phyloP scores from a whole-genome alignment of 2,113 vertebrate genomes.

The Limnothrissa miodon region DNA sequence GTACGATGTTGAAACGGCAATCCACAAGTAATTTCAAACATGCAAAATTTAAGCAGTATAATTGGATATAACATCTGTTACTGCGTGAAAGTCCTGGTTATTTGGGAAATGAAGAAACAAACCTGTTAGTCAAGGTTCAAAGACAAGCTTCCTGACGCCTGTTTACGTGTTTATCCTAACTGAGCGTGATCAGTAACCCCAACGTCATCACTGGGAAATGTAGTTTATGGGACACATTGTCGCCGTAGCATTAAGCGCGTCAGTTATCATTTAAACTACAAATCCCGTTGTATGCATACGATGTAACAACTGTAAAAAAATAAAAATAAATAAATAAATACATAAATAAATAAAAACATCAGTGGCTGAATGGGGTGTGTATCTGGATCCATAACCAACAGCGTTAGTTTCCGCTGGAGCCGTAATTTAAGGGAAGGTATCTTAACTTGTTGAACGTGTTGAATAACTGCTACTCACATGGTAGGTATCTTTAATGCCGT shows the following conservation, averaged over 20 bases:
- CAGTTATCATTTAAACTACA: slow-evolving; percentile 18
- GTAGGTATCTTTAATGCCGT: too few relatives aligned
- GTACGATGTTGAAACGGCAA: neutral
- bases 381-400: too few relatives aligned
- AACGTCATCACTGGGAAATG: slow-evolving; percentile 49
- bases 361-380: too few relatives aligned
- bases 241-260: neutral
- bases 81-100: neutral
- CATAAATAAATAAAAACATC: too few relatives aligned
- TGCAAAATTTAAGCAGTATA: neutral
- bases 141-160: slow-evolving; percentile 62
- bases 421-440: too few relatives aligned
- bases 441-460: too few relatives aligned
- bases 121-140: slow-evolving; percentile 58
- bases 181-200: slow-evolving; percentile 53
- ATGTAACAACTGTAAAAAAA: too few relatives aligned
- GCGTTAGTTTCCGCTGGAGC: too few relatives aligned
- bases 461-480: too few relatives aligned
- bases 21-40: neutral
- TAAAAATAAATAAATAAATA: too few relatives aligned
- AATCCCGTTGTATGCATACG: slow-evolving; percentile 9
- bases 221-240: slow-evolving; percentile 37
- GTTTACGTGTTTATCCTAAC: slow-evolving; percentile 55
- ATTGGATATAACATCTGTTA: neutral
- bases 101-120: slow-evolving; percentile 8